phyloP scores from a whole-genome alignment of 2,797 vertebrate genomes.

The Betta splendens region DNA sequence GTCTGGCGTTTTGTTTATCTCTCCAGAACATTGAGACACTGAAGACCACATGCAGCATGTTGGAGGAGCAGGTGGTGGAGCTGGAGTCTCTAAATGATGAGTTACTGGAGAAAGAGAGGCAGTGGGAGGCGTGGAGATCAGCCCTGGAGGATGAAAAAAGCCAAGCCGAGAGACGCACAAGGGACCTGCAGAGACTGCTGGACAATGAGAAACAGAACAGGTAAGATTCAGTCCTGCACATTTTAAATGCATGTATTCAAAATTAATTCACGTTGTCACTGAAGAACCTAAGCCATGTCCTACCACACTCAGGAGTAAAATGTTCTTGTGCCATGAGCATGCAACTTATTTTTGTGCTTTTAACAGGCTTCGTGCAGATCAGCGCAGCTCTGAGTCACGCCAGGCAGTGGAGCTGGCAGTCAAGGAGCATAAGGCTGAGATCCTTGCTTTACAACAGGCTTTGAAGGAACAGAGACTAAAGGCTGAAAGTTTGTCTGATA shows the following conservation, averaged over 20 bases:
- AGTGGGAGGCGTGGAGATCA: conserved; percentile 94
- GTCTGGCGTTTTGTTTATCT: conserved; percentile 51
- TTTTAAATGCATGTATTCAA: background rate
- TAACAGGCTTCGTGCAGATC: conserved; percentile 91
- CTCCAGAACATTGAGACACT: conserved; percentile 95
- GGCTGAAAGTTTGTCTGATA: conserved; percentile 97
- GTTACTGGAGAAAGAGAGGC: conserved; percentile 92
- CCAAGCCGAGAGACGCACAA: conserved; percentile 92
- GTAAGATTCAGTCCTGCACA: conserved; percentile 62
- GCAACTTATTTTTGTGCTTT: conserved; percentile 11
- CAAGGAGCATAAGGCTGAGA: conserved; percentile 98
- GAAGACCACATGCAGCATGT: conserved; percentile 98
- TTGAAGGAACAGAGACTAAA: conserved; percentile 98
- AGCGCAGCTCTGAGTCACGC: conserved; percentile 95
- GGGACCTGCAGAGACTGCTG: conserved; percentile 92
- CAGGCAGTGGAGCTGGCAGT: conserved; percentile 97
- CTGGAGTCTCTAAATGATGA: conserved; percentile 95
- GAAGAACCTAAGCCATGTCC: too few relatives aligned
- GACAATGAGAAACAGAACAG: conserved; percentile 97
- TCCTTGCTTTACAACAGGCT: conserved; percentile 94
- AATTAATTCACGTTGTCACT: too few relatives aligned
- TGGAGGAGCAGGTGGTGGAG: conserved; percentile 97
- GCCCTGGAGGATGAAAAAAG: conserved; percentile 95
- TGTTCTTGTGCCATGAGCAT: background rate
- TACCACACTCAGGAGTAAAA: too few relatives aligned